Evolutionary conservation across 1,140 invertebrate species (phyloP).

Genomic region (Cherax destructor): DNA sequence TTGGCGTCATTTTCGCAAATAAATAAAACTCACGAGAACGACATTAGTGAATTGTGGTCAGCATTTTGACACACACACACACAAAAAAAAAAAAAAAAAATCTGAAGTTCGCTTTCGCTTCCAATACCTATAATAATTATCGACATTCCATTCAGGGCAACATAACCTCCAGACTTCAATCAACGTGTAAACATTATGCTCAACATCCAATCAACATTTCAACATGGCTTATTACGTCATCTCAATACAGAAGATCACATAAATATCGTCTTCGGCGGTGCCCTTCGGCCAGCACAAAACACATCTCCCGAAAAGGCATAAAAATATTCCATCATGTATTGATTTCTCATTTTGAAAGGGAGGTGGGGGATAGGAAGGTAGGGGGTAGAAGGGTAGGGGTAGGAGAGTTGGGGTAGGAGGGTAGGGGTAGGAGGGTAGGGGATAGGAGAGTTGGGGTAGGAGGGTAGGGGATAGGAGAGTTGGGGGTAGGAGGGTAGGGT

Average conservation of each 20-base stretch:
- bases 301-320: conserved; percentile 30
- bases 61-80: background rate
- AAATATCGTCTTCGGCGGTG: conserved; percentile 14
- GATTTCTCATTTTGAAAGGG: conserved; percentile 58
- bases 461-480: too few relatives aligned
- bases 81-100: too few relatives aligned
- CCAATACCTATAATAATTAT: background rate
- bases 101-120: background rate
- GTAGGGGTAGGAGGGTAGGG: too few relatives aligned
- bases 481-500: background rate
- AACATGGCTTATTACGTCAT: conserved; percentile 26
- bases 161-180: conserved; percentile 13
- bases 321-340: conserved; percentile 55
- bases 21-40: background rate
- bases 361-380: background rate
- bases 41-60: background rate
- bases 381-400: background rate
- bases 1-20: background rate
- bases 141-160: background rate
- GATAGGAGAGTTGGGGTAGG: too few relatives aligned
- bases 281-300: conserved; percentile 1
- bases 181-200: conserved; percentile 20
- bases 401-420: too few relatives aligned
- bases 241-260: conserved; percentile 30
- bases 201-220: conserved; percentile 36